Conservation (phyloP, 2,113 vertebrate species). For the Hippocampus guttulatus region DNA sequence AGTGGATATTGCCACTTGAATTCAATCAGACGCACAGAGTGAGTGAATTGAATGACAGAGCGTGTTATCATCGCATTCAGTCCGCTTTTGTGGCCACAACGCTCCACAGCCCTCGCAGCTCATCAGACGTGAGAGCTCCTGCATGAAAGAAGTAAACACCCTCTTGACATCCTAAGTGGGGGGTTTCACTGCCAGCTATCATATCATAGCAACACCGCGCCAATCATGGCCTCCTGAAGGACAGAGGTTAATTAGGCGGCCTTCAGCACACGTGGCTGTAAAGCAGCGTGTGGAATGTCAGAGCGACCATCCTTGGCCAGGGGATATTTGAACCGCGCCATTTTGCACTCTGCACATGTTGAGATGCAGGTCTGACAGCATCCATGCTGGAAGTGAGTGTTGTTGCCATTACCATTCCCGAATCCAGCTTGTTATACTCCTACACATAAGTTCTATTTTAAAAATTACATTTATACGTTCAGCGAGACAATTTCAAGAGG, state of each 20-base stretch:
- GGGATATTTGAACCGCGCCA: not conserved
- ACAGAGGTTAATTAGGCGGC: conserved; percentile 56
- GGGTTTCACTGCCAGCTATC: conserved; percentile 49
- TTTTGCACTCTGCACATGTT: not conserved
- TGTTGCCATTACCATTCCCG: too few species aligned
- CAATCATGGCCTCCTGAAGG: conserved; percentile 42
- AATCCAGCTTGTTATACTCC: too few species aligned
- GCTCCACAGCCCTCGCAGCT: conserved; percentile 29
- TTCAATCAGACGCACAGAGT: conserved; percentile 25
- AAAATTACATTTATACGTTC: too few species aligned
- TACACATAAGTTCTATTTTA: too few species aligned
- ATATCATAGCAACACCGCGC: conserved; percentile 31
- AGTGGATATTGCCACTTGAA: not conserved
- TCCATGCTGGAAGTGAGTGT: too few species aligned
- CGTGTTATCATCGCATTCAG: conserved; percentile 35
- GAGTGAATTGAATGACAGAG: conserved; percentile 37
- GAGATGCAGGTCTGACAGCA: not conserved
- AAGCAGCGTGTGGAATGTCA: conserved; percentile 37
- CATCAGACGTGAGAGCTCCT: conserved; percentile 38
- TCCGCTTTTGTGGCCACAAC: conserved; percentile 27
- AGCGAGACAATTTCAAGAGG: too few species aligned
- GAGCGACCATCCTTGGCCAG: not conserved
- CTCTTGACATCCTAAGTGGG: conserved; percentile 53
- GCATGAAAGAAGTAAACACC: conserved; percentile 39
- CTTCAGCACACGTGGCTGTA: conserved; percentile 40